Percentiles rank a stretch among this genome's conserved stretches.
These are phyloP conservation scores for Aplysia californica DNA, from an alignment of 1,140 invertebrate genomes.

Conservation along the genomic window DNA sequence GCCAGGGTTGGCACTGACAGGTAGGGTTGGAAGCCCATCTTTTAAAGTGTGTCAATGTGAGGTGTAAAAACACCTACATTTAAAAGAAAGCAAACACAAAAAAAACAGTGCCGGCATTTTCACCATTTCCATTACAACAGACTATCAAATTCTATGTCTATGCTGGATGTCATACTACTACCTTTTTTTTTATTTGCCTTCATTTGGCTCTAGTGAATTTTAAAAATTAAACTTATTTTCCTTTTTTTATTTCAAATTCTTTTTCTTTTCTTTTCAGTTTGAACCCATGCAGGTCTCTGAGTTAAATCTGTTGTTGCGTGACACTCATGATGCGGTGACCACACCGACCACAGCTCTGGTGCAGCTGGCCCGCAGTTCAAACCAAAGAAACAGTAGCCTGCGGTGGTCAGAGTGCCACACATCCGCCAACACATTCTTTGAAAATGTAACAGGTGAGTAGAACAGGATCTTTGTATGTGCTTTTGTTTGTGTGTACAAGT, in stretches of 20 bases:
- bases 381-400: conserved; percentile 4
- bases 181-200: background rate
- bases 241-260: background rate
- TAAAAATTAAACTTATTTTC: background rate
- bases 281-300: conserved; percentile 5
- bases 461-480: background rate
- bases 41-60: too few relatives aligned
- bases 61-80: too few relatives aligned
- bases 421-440: conserved; percentile 44
- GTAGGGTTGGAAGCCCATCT: too few relatives aligned
- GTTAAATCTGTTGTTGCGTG: background rate
- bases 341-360: conserved; percentile 5
- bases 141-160: background rate
- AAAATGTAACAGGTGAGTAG: conserved; percentile 42
- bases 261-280: background rate
- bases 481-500: background rate
- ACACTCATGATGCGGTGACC: background rate
- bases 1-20: too few relatives aligned
- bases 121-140: too few relatives aligned
- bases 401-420: conserved; percentile 39
- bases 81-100: too few relatives aligned
- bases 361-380: background rate
- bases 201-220: background rate
- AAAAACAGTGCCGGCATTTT: too few relatives aligned
- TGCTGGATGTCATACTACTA: too few relatives aligned